Evolutionary conservation across 1,140 invertebrate genomes (phyloP).

Genomic region (Atta texana): DNA sequence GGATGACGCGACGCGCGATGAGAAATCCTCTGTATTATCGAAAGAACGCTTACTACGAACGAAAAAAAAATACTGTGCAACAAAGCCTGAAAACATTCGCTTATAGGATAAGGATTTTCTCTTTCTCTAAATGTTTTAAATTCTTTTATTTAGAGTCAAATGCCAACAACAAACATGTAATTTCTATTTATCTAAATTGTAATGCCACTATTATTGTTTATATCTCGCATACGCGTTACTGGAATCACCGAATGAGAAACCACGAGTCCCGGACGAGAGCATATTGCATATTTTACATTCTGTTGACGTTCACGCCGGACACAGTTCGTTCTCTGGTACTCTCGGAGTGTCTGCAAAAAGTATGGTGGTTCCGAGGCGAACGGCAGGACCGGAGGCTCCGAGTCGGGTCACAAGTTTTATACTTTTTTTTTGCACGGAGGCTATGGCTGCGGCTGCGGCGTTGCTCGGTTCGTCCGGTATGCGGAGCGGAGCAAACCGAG

Average conservation of each 20-base stretch:
- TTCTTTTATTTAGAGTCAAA: neutral
- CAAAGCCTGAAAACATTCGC: neutral
- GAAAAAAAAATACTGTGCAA: neutral
- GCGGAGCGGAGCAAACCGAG: conserved; percentile 63
- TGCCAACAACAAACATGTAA: neutral
- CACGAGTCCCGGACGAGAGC: conserved; percentile 17
- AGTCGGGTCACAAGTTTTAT: conserved; percentile 81
- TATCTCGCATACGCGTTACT: neutral
- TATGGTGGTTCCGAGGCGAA: conserved; percentile 80
- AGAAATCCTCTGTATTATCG: conserved; percentile 1
- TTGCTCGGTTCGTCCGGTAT: conserved; percentile 70
- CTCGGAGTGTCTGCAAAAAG: conserved; percentile 83
- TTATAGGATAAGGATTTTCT: neutral
- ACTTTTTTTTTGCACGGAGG: conserved; percentile 79
- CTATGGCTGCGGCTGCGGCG: conserved; percentile 62
- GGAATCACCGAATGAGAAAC: neutral
- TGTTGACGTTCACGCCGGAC: conserved; percentile 81
- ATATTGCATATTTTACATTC: conserved; percentile 85
- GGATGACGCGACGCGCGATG: neutral
- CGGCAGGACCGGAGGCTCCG: conserved; percentile 69
- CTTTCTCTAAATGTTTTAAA: neutral
- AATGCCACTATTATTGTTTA: neutral
- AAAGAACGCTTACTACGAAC: neutral
- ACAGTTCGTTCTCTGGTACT: conserved; percentile 76
- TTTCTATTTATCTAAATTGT: conserved; percentile 26